Conservation (phyloP, 2,113 vertebrate species). For the Microcebus tavaratra region DNA sequence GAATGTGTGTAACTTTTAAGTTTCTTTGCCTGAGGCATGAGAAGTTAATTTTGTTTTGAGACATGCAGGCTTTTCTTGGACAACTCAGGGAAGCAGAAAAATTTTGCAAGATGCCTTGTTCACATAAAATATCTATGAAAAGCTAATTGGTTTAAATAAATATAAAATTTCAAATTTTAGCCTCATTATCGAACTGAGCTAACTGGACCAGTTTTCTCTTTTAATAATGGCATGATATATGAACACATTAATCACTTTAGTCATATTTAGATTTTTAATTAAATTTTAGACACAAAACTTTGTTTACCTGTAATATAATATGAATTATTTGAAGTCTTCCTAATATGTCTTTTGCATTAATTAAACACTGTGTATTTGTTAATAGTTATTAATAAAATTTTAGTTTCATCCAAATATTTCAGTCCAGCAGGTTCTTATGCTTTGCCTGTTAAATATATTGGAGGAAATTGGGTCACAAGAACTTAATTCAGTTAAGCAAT, state of each 20-base stretch:
- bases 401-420: conserved; percentile 33
- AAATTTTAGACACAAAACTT: neutral
- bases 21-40: neutral
- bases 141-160: neutral
- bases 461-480: neutral
- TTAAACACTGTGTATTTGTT: neutral
- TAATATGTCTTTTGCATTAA: neutral
- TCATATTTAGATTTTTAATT: conserved; percentile 18
- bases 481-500: neutral
- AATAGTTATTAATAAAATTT: conserved; percentile 9
- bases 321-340: conserved; percentile 32
- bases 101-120: neutral
- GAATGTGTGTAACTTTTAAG: neutral
- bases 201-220: neutral
- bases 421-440: neutral
- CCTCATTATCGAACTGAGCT: neutral
- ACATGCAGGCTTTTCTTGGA: neutral
- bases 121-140: neutral
- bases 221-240: neutral
- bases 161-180: neutral
- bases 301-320: neutral
- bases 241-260: neutral
- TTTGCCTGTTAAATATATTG: neutral
- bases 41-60: neutral
- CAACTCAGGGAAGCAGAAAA: neutral